Conservation (phyloP, 2,797 vertebrate genomes). For the Gobionotothen gibberifrons region DNA sequence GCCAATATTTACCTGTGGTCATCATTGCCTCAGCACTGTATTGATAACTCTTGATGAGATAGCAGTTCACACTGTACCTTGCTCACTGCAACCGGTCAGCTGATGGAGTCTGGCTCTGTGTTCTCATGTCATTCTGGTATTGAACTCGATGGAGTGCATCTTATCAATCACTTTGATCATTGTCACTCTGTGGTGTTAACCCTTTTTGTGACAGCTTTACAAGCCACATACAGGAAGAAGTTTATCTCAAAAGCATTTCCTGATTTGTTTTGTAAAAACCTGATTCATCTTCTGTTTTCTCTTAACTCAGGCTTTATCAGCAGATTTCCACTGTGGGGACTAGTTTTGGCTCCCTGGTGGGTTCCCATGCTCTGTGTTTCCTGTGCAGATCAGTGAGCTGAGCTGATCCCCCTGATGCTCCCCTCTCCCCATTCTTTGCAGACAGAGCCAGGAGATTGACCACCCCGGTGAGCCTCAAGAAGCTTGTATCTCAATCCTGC, state of each 20-base stretch:
- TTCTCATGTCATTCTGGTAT: constrained; percentile 13
- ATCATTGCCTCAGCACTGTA: constrained; percentile 38
- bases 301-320: constrained; percentile 44
- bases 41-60: constrained; percentile 41
- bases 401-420: constrained; percentile 75
- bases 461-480: constrained; percentile 62
- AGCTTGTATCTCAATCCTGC: constrained; percentile 63
- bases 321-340: constrained; percentile 50
- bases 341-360: constrained; percentile 56
- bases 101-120: constrained; percentile 26
- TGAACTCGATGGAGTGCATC: constrained; percentile 10
- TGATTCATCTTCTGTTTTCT: constrained; percentile 19
- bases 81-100: constrained; percentile 49
- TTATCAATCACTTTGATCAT: constrained; percentile 38
- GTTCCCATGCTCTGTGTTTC: constrained; percentile 77
- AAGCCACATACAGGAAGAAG: not conserved
- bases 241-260: constrained; percentile 5
- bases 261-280: not conserved
- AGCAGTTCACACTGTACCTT: constrained; percentile 42
- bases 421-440: constrained; percentile 62
- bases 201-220: not conserved
- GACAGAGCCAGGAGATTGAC: constrained; percentile 56
- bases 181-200: not conserved
- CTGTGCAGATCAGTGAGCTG: constrained; percentile 77
- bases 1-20: constrained; percentile 57